These are phyloP conservation scores for Okapia johnstoni DNA, from an alignment of 2,113 vertebrate genomes.

Conservation along the genomic window DNA sequence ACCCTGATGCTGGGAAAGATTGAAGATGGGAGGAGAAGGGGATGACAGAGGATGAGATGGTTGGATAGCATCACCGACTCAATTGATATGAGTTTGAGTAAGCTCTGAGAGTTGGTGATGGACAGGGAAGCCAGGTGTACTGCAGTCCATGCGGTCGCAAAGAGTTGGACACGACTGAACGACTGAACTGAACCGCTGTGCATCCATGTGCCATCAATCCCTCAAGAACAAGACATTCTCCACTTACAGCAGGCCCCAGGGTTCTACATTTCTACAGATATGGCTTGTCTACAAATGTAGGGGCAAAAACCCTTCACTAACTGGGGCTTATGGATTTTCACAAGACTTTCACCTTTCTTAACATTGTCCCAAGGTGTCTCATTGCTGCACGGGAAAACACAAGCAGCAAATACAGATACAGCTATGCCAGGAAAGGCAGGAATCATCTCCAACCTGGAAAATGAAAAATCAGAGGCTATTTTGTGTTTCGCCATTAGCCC, in stretches of 20 bases:
- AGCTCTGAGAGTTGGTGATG: not conserved
- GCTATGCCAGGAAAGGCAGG: not conserved
- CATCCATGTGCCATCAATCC: not conserved
- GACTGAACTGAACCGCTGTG: not conserved
- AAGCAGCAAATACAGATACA: not conserved
- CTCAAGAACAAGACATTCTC: not conserved
- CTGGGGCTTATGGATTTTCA: not conserved
- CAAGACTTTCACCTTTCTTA: not conserved
- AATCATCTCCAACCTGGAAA: not conserved
- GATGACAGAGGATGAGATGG: not conserved
- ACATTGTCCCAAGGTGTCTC: not conserved
- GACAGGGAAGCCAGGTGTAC: not conserved
- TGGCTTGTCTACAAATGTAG: not conserved
- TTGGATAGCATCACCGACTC: not conserved
- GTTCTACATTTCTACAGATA: not conserved
- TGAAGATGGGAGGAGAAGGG: not conserved
- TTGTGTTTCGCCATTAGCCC: not conserved
- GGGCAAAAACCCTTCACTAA: not conserved
- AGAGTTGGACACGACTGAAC: not conserved
- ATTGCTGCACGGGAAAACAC: not conserved
- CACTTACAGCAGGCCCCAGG: not conserved
- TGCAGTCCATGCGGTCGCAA: not conserved
- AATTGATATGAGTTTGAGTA: not conserved
- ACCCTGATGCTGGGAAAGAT: not conserved
- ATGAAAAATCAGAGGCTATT: not conserved